Conservation (phyloP, 1,140 invertebrate genomes). For the Dolichoris vasculosae region DNA sequence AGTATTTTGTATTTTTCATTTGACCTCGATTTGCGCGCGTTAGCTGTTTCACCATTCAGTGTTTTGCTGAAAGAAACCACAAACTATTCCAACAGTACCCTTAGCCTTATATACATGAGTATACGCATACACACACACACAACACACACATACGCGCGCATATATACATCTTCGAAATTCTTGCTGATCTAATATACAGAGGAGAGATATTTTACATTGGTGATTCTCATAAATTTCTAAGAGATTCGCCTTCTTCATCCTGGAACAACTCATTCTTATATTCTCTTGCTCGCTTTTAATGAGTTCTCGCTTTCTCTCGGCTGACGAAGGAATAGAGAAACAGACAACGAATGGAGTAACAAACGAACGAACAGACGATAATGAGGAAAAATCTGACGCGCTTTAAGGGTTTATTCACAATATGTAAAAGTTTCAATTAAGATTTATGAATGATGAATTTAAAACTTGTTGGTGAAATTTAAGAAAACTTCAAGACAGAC, state of each 20-base stretch:
- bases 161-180: constrained; percentile 28
- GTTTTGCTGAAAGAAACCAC: not conserved
- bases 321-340: constrained; percentile 34
- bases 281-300: constrained; percentile 20
- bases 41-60: not conserved
- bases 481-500: not conserved
- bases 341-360: constrained; percentile 13
- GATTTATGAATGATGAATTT: constrained; percentile 15
- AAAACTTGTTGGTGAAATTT: not conserved
- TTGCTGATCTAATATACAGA: constrained; percentile 32
- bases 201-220: constrained; percentile 44
- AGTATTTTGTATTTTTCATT: constrained; percentile 15
- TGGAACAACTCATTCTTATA: not conserved
- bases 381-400: not conserved
- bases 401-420: constrained; percentile 13
- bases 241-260: constrained; percentile 37
- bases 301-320: constrained; percentile 11
- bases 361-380: not conserved
- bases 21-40: constrained; percentile 24
- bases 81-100: constrained; percentile 2
- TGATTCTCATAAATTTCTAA: constrained; percentile 45
- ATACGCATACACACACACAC: too few species aligned
- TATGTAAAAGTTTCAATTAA: not conserved
- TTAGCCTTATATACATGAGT: not conserved
- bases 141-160: too few species aligned